Base-by-base conservation (phyloP, 1,140 invertebrate species). In the Paralvinella palmiformis region DNA sequence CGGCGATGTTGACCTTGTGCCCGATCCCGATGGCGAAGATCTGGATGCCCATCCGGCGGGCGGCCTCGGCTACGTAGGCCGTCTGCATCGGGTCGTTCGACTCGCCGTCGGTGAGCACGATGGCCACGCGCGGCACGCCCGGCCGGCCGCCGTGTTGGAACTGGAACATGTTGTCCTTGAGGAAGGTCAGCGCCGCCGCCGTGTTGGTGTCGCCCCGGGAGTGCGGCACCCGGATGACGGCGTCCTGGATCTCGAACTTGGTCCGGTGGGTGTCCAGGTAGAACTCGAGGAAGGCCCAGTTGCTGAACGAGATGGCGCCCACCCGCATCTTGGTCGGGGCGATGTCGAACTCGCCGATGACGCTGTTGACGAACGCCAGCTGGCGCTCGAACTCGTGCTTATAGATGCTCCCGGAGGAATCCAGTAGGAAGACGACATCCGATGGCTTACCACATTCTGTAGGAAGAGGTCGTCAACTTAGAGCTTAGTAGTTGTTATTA, bases 351-450 rank as follows among this genome's bases (percentile, higher is more conserved):
- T 68, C 60, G 27, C 68, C 68, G 20, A 73, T 59, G 0, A 77
- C 68, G n/a, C 71, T 62, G 3, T 64, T 60, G n/a, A 76, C 67
- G 62, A 77, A 77, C 0, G 62, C 33, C 1, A 73, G 64, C 56
- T 74, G 68, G 53, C 69, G 68, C 37, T 64, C 55, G 50, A 75
- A 78, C 41, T 76, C 70, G 0, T 61, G 58, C 7, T 55, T 45
- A 64, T 71, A 73, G 31, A 78, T 75, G 59, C 73, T 75, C 58
- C 65, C 71, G 10, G 75, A 76, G 3, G 70, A 65, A 59, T 78
- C 76, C 35, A 78, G 48, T 4, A 76, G 35, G 62, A 78, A 75
- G 55, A 69, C 72, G 20, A 78, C 66, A 50, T 78, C 76, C 0
- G 74, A 73, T 55, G 74, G 69, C 36, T 75, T 76, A 13, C 59